A percentile compares a stretch with the other conserved stretches of the same genome.
These are phyloP conservation scores for Proisotoma minuta DNA, from an alignment of 2,888 invertebrate genomes.

Conservation along the genomic window DNA sequence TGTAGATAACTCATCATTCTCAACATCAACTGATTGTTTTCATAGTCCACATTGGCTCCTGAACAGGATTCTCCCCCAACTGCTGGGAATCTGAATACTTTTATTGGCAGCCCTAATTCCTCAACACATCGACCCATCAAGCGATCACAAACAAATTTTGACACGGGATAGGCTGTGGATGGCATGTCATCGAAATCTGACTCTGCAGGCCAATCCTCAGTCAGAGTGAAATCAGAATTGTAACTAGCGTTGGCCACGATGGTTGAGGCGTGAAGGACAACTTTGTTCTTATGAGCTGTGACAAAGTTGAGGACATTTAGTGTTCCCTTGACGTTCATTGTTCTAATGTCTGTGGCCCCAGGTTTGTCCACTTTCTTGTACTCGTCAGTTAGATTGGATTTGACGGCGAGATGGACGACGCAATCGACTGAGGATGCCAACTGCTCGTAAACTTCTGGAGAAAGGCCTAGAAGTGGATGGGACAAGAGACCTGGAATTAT, in stretches of 20 bases:
- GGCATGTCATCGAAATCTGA: slow-evolving; percentile 6
- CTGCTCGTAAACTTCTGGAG: slow-evolving; percentile 9
- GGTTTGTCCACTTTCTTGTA: slow-evolving; percentile 25
- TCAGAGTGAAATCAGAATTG: neutral
- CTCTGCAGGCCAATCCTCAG: neutral
- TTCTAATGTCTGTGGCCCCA: slow-evolving; percentile 7
- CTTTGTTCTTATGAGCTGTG: slow-evolving; percentile 2
- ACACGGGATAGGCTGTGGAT: slow-evolving; percentile 4
- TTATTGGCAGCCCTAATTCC: slow-evolving; percentile 28
- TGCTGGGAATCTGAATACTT: slow-evolving; percentile 20
- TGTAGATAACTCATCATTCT: slow-evolving; percentile 25
- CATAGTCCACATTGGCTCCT: slow-evolving; percentile 22
- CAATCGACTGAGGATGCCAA: slow-evolving; percentile 24
- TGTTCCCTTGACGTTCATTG: slow-evolving; percentile 18
- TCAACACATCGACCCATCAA: slow-evolving; percentile 22
- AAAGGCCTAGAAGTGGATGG: slow-evolving; percentile 17
- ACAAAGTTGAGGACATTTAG: slow-evolving; percentile 17
- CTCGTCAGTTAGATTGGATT: slow-evolving; percentile 28
- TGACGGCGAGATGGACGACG: slow-evolving; percentile 31
- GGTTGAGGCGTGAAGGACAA: slow-evolving; percentile 8
- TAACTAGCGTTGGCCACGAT: neutral
- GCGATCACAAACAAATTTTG: slow-evolving; percentile 25
- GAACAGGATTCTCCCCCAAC: slow-evolving; percentile 23
- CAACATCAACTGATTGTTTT: slow-evolving; percentile 29
- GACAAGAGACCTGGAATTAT: slow-evolving; percentile 21